phyloP scores from a whole-genome alignment of 2,888 invertebrate species.

The Chromoteleia sp. region DNA sequence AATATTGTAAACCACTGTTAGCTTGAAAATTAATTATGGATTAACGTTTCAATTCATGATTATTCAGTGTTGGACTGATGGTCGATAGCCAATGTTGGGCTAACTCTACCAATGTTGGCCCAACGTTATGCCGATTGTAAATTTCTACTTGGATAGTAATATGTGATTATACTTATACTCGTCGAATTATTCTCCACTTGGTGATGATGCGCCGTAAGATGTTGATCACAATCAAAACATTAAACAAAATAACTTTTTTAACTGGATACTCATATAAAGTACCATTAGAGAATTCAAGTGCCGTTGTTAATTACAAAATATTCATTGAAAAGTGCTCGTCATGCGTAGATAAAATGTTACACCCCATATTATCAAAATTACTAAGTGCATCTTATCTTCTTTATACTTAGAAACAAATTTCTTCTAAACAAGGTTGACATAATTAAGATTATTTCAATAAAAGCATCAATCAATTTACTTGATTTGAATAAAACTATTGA shows the following conservation, averaged over 20 bases:
- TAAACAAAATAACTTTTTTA: background rate
- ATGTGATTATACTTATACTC: conserved; percentile 36
- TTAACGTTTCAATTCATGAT: no score
- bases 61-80: no score
- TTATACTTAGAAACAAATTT: no score
- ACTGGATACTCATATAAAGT: conserved; percentile 34
- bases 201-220: conserved; percentile 10
- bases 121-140: no score
- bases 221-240: conserved; percentile 11
- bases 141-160: no score
- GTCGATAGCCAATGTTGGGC: no score
- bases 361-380: background rate
- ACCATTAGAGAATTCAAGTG: conserved; percentile 26
- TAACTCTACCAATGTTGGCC: no score
- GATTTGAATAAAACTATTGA: background rate
- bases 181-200: background rate
- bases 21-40: no score
- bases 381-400: background rate
- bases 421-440: background rate
- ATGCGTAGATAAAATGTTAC: background rate
- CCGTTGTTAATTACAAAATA: conserved; percentile 21
- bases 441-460: background rate
- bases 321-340: background rate
- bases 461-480: background rate
- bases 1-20: no score